phyloP scores from a whole-genome alignment of 2,113 vertebrate genomes.

The Lota lota region DNA sequence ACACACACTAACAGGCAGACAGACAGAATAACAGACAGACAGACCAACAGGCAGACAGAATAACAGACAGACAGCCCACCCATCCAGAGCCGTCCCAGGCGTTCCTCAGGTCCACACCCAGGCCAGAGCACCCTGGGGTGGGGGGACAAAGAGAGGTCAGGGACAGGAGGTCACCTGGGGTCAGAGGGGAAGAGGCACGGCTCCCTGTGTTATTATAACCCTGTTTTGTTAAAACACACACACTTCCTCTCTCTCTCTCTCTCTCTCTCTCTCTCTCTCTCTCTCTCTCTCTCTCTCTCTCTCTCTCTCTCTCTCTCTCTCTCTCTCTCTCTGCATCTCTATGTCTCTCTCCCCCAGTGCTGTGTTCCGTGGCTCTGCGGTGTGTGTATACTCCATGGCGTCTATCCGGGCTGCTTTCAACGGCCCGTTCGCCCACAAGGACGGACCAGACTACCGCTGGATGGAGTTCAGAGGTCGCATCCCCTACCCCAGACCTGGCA shows the following conservation, averaged over 20 bases:
- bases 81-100: too few relatives aligned
- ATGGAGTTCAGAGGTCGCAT: conserved; percentile 80
- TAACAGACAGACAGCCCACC: background rate
- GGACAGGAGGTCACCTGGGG: conserved; percentile 3
- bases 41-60: conserved; percentile 25
- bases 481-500: conserved; percentile 83
- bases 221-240: conserved; percentile 24
- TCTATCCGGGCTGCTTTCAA: conserved; percentile 81
- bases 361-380: conserved; percentile 78
- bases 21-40: too few relatives aligned
- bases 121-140: too few relatives aligned
- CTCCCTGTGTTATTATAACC: conserved; percentile 59
- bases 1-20: too few relatives aligned
- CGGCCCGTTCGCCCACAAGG: conserved; percentile 82
- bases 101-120: too few relatives aligned
- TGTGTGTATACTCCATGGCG: conserved; percentile 81
- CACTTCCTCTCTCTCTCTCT: background rate
- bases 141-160: too few relatives aligned
- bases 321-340: background rate
- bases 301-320: background rate
- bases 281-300: background rate
- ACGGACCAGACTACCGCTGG: conserved; percentile 82
- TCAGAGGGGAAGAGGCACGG: conserved; percentile 50
- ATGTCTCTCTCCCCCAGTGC: conserved; percentile 57
- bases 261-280: background rate